Evolutionary conservation across 2,888 invertebrate species (phyloP).

Genomic region (Stenodema calcarata): DNA sequence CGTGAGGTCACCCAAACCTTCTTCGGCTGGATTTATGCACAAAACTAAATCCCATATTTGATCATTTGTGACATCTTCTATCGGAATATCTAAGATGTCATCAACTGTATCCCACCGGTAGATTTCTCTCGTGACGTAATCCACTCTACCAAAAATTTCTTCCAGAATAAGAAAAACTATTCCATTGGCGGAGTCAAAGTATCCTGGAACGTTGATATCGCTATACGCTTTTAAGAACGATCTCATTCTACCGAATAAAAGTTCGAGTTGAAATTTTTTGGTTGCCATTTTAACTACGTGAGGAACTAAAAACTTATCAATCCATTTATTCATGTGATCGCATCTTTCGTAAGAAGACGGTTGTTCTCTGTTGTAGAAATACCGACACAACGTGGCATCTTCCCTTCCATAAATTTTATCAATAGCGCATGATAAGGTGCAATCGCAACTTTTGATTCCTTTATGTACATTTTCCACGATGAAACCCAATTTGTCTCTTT

Average conservation of each 20-base stretch:
- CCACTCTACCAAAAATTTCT: conserved; percentile 1
- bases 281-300: conserved; percentile 17
- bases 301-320: conserved; percentile 5
- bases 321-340: background rate
- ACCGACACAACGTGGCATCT: conserved; percentile 25
- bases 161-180: conserved; percentile 10
- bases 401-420: conserved; percentile 22
- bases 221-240: background rate
- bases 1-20: conserved; percentile 24
- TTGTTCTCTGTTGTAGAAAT: background rate
- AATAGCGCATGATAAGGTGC: background rate
- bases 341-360: background rate
- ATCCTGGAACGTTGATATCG: background rate
- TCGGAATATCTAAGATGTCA: conserved; percentile 24
- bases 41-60: conserved; percentile 27
- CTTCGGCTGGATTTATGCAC: conserved; percentile 10
- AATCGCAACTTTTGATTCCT: background rate
- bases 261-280: conserved; percentile 1
- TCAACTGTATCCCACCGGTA: conserved; percentile 13
- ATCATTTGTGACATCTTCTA: conserved; percentile 21
- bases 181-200: conserved; percentile 18
- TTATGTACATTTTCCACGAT: background rate
- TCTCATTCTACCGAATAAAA: background rate
- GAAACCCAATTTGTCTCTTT: background rate
- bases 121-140: background rate